Conservation (phyloP, 2,113 vertebrate species). For the Platysternon megacephalum region DNA sequence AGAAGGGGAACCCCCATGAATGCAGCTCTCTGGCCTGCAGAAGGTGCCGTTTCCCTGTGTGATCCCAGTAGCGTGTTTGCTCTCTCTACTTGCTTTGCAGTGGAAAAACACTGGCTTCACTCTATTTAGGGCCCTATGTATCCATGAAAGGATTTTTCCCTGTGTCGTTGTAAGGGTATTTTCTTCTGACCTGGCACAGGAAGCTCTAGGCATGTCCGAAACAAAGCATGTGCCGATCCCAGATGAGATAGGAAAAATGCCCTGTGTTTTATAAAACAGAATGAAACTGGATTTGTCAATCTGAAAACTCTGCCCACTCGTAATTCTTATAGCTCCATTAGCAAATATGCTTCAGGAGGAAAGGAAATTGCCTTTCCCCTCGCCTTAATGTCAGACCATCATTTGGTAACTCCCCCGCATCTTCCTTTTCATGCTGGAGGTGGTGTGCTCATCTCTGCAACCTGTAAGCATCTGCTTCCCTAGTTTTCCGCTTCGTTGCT, state of each 20-base stretch:
- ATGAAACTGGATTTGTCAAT: slow-evolving; percentile 56
- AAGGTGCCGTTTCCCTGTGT: rapidly evolving
- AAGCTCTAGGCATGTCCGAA: background rate
- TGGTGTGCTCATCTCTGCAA: slow-evolving; percentile 60
- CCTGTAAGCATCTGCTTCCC: slow-evolving; percentile 73
- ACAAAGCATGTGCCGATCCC: slow-evolving; percentile 39
- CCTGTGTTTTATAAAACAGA: slow-evolving; percentile 38
- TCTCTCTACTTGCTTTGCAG: background rate
- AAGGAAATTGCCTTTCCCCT: slow-evolving; percentile 63
- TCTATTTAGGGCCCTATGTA: background rate
- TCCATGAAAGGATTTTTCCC: background rate
- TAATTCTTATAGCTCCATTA: slow-evolving; percentile 53
- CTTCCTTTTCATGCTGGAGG: slow-evolving; percentile 58
- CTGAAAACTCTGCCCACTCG: slow-evolving; percentile 32
- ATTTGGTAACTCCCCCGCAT: slow-evolving; percentile 50
- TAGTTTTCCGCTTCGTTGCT: slow-evolving; percentile 79
- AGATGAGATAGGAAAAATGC: slow-evolving; percentile 24
- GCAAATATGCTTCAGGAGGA: slow-evolving; percentile 49
- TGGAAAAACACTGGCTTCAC: background rate
- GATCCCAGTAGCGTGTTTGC: background rate
- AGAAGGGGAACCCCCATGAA: background rate
- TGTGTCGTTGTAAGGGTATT: background rate
- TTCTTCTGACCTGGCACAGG: background rate
- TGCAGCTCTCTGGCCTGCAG: rapidly evolving
- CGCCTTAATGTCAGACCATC: slow-evolving; percentile 32